These are phyloP conservation scores for Drosophila leonis DNA, from an alignment of 2,888 invertebrate genomes.

Conservation along the genomic window DNA sequence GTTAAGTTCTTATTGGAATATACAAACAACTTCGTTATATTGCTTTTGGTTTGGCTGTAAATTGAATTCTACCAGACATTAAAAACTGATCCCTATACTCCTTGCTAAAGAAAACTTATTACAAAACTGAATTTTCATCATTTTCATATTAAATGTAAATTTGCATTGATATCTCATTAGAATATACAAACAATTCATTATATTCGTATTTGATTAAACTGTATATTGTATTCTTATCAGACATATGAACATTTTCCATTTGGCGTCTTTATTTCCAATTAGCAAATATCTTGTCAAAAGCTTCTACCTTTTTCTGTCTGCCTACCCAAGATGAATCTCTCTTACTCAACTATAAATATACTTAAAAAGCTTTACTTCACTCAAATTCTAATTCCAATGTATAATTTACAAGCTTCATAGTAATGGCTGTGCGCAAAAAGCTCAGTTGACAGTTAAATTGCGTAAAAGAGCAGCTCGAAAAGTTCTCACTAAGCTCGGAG, in stretches of 20 bases:
- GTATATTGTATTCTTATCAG: background rate
- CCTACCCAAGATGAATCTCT: background rate
- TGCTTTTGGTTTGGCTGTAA: too few relatives aligned
- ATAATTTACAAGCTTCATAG: constrained; percentile 22
- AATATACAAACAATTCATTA: background rate
- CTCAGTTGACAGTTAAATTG: constrained; percentile 32
- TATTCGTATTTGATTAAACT: too few relatives aligned
- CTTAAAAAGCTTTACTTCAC: background rate
- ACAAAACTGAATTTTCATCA: background rate
- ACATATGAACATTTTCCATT: too few relatives aligned
- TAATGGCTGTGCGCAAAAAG: constrained; percentile 29
- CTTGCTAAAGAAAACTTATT: background rate
- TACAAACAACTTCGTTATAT: too few relatives aligned
- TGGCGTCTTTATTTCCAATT: background rate
- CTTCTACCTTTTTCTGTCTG: background rate
- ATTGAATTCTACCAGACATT: too few relatives aligned
- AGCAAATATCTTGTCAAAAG: background rate
- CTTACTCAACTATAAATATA: background rate
- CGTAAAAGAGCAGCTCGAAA: constrained; percentile 14
- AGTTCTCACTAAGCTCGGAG: background rate
- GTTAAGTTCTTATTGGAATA: too few relatives aligned
- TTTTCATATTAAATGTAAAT: background rate
- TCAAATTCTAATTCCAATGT: background rate
- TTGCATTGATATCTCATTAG: background rate
- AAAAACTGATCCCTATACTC: too few relatives aligned